Percentiles rank a stretch among this genome's conserved stretches.
phyloP scores from a whole-genome alignment of 2,888 invertebrate species.

The Scaptodrosophila latifasciaeformis region DNA sequence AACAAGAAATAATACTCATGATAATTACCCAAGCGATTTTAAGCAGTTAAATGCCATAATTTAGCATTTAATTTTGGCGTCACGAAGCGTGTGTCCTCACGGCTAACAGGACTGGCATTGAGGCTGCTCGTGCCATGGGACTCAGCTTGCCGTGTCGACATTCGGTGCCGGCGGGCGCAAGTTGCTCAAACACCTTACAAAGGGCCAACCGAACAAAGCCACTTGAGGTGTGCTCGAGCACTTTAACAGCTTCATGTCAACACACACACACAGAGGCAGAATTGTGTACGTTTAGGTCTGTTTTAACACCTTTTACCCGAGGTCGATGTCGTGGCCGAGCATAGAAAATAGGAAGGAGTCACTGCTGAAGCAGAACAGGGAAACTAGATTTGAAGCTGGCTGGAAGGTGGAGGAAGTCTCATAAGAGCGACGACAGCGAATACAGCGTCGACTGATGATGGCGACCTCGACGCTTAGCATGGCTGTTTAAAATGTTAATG shows the following conservation, averaged over 20 bases:
- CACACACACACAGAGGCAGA: slow-evolving; percentile 6
- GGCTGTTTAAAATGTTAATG: slow-evolving; percentile 68
- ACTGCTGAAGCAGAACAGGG: too few species aligned
- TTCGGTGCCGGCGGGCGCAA: slow-evolving; percentile 36
- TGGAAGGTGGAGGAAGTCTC: slow-evolving; percentile 6
- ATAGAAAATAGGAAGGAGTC: too few species aligned
- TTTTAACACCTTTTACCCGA: slow-evolving; percentile 61
- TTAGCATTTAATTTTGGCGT: slow-evolving; percentile 50
- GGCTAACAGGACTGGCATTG: slow-evolving; percentile 19
- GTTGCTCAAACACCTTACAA: slow-evolving; percentile 61
- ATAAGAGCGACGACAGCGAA: background rate
- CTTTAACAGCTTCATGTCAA: slow-evolving; percentile 62
- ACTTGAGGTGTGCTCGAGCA: slow-evolving; percentile 69
- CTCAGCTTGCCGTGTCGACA: slow-evolving; percentile 18
- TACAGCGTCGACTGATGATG: slow-evolving; percentile 9
- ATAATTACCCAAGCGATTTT: slow-evolving; percentile 63
- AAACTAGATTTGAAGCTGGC: background rate
- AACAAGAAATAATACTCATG: slow-evolving; percentile 63
- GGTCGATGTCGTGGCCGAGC: slow-evolving; percentile 15
- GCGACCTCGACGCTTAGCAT: slow-evolving; percentile 39
- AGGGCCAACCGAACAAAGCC: slow-evolving; percentile 66
- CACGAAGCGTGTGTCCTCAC: slow-evolving; percentile 26
- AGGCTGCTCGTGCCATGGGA: slow-evolving; percentile 5
- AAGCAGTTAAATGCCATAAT: slow-evolving; percentile 61
- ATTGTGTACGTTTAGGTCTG: slow-evolving; percentile 53